Base-by-base conservation (phyloP, 2,113 vertebrate species). In the Mesocricetus auratus region DNA sequence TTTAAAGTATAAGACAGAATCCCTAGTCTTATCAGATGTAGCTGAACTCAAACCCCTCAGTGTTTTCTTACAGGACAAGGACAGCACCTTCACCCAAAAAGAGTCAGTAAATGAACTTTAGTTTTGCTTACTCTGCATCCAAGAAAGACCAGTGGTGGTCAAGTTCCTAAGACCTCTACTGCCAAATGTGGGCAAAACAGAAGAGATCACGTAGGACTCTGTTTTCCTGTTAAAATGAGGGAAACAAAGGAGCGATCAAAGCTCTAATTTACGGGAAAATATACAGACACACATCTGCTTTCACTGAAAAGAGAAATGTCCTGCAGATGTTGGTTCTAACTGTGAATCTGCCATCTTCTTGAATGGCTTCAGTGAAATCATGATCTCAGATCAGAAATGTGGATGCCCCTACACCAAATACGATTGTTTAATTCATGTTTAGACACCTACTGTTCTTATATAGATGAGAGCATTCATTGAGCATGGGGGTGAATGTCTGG, bases 271-370 rank as follows among this genome's bases (percentile, higher is more conserved):
- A 66, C 95, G 94, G 83, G 94, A 77, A 98, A 96, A 58, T 89
- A 62, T 95, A 66, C 42, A 64, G 97, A 75, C 85, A 87, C 81
- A 71, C 97, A 11, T 97, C 97, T 98, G 97, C 79, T 98, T 93
- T 98, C 95, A 96, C 62, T 97, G 93, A 95, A 94, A 97, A 62
- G 98, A 96, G 95, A 86, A 98, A 96, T 90, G 56, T 0, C 75
- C 95, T 96, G 93, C 94, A 97, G 93, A 97, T 98, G 60, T 92
- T 89, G 95, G 73, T 39, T 58, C 89, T 96, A 29, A 79, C 85
- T 89, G 60, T 90, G 97, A 93, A 47, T 89, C 93, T 94, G 53
- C 66, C 77, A 89, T 89, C 96, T 97, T 96, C 86, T 89, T 97
- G 91, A 96, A 29, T 75, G 96, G 39, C 90, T 91, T 91, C 0